phyloP scores from a whole-genome alignment of 2,113 vertebrate genomes.

The Odocoileus virginianus region DNA sequence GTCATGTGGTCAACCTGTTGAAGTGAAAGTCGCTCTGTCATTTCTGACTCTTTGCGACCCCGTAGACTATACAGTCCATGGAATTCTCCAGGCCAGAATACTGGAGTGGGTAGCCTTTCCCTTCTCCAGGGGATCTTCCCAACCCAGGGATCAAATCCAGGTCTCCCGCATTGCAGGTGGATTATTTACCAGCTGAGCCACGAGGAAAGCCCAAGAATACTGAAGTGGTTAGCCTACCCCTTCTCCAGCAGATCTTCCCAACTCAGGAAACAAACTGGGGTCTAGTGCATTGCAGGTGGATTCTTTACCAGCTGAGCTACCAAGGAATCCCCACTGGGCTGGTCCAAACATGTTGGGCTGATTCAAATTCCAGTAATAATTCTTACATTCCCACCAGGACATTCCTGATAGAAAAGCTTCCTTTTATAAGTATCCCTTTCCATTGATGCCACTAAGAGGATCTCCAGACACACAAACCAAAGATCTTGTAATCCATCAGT shows the following conservation, averaged over 20 bases:
- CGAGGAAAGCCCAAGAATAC: background rate
- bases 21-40: background rate
- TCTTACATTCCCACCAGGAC: background rate
- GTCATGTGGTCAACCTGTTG: background rate
- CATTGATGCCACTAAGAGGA: background rate
- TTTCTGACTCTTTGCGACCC: background rate
- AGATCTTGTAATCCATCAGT: background rate
- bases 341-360: background rate
- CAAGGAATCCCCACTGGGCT: no score
- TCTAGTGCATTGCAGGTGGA: no score
- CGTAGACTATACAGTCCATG: background rate
- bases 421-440: background rate
- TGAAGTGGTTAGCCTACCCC: no score
- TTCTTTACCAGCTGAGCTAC: no score
- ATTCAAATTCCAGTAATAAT: background rate
- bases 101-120: background rate
- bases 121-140: background rate
- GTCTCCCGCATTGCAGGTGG: background rate
- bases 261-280: no score
- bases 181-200: background rate
- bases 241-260: no score
- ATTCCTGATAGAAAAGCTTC: background rate
- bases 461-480: background rate
- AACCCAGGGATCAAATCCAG: background rate
- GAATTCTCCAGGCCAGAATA: background rate